These are phyloP conservation scores for Lucilia sericata DNA, from an alignment of 1,140 invertebrate genomes.

Conservation along the genomic window DNA sequence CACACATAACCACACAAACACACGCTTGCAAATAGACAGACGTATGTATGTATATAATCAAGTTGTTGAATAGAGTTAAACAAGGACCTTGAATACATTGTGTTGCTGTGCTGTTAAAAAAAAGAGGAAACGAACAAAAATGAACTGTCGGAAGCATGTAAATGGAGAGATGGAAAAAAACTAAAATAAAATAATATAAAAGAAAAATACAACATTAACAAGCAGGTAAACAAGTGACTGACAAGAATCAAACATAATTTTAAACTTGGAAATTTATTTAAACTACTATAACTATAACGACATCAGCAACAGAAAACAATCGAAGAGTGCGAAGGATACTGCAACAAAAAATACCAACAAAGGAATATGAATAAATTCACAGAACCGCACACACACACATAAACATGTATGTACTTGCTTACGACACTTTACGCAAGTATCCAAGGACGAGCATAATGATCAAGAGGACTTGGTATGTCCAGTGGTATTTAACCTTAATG, in stretches of 20 bases:
- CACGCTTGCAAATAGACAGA: not conserved
- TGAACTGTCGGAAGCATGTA: conserved; percentile 15
- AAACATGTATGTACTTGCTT: not conserved
- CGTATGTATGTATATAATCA: not conserved
- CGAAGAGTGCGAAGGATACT: not conserved
- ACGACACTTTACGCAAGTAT: not conserved
- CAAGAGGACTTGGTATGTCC: not conserved
- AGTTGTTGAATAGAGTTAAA: conserved; percentile 14
- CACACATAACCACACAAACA: not conserved
- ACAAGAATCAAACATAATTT: not conserved
- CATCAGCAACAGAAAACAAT: not conserved
- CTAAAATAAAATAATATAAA: not conserved
- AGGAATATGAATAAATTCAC: not conserved
- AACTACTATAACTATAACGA: not conserved
- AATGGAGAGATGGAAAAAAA: not conserved
- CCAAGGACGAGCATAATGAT: not conserved
- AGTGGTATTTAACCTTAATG: conserved; percentile 17
- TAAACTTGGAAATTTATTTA: not conserved
- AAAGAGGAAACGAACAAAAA: not conserved
- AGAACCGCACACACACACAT: not conserved
- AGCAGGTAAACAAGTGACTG: not conserved
- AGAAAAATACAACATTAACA: not conserved
- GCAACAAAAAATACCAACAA: not conserved
- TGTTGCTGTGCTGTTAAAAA: not conserved
- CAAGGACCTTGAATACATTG: not conserved